These are phyloP conservation scores for Drosophila ogumai DNA, from an alignment of 1,140 invertebrate species.

Conservation along the genomic window DNA sequence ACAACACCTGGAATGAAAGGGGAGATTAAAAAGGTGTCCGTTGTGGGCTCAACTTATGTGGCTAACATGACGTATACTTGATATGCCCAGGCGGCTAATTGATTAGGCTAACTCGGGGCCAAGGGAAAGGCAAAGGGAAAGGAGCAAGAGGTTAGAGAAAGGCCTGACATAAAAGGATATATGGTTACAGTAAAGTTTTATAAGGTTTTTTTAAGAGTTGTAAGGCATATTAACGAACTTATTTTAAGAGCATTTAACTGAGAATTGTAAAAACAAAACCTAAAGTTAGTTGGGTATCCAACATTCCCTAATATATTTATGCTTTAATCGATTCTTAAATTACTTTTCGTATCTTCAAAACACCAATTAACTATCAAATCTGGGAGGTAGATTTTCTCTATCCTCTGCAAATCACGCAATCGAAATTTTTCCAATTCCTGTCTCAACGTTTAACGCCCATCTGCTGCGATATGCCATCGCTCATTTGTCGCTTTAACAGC, in stretches of 20 bases:
- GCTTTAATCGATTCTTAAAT: not conserved
- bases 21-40: constrained; percentile 42
- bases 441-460: constrained; percentile 36
- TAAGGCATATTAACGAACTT: not conserved
- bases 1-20: constrained; percentile 87
- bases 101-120: constrained; percentile 21
- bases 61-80: constrained; percentile 56
- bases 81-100: constrained; percentile 43
- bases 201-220: not conserved
- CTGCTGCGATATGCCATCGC: constrained; percentile 67
- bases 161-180: constrained; percentile 17
- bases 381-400: not conserved
- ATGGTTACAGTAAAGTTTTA: not conserved
- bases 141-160: constrained; percentile 15
- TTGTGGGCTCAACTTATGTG: constrained; percentile 35
- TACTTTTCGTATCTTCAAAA: not conserved
- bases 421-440: constrained; percentile 11
- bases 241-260: not conserved
- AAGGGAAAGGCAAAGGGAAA: constrained; percentile 6
- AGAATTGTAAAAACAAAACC: not conserved
- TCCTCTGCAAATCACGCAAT: constrained; percentile 2
- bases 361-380: not conserved
- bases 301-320: not conserved
- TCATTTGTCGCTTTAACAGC: constrained; percentile 72
- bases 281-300: not conserved